Base-by-base conservation (phyloP, 2,113 vertebrate species). In the Alligator mississippiensis region DNA sequence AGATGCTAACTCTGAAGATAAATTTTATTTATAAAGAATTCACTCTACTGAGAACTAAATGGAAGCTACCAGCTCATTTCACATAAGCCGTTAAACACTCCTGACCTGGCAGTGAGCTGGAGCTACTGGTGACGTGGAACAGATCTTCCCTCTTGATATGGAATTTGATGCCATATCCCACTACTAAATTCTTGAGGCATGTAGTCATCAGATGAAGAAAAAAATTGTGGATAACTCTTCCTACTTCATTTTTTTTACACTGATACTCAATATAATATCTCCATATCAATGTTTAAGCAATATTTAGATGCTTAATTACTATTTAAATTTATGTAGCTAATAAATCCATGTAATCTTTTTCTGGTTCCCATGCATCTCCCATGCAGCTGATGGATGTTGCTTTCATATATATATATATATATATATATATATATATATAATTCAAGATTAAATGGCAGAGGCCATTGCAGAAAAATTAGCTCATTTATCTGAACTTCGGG, bases 401-500 rank as follows among this genome's bases (percentile, higher is more conserved):
- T 60, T 95, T 92, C 77, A 60, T 15, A 14, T 22, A 6, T 2
- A 91, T 19, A 57, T 84, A 84, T 63, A 76, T 85, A 74, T 30
- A 57, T 28, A 17, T 16, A 27, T 57, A 55, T 17, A 27, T 64
- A 34, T 34, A 84, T 60, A 70, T 88, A 57, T 89, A 89, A 80
- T 64, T 30, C 74, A 30, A 25, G 15, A 59, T 82, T 82, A 55
- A 88, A 92, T 80, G 72, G 62, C 38, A 82, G 78, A 93, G 57
- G 27, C 70, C 13, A 10, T 16, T 72, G 47, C 54, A 77, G 18
- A 89, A 55, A 91, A 90, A 89, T n/a, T 25, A 80, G 5, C 12
- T 93, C 93, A 86, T 91, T 88, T 88, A 2, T 89, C 63, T 91
- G 59, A 89, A 80, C 62, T 91, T 28, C 38, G 60, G 84, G 70